Conservation (phyloP, 2,113 vertebrate species). For the Oreochromis spilurus region DNA sequence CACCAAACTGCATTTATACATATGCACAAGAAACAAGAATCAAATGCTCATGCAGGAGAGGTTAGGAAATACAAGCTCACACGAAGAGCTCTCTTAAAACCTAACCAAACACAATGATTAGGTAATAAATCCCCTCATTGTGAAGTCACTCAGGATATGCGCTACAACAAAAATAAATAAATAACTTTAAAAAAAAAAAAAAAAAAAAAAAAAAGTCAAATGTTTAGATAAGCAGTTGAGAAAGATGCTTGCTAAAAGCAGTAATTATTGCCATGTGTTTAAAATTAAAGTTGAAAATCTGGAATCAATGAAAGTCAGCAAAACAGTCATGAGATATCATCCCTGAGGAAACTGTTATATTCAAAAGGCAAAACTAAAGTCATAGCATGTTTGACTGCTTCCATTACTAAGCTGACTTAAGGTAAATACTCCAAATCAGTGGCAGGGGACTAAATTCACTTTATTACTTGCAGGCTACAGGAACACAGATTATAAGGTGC, state of each 20-base stretch:
- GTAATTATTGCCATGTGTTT: not conserved
- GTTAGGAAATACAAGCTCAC: not conserved
- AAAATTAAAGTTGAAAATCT: conserved; percentile 33
- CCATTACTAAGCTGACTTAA: not conserved
- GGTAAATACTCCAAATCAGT: not conserved
- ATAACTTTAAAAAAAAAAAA: not conserved
- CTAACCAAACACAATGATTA: not conserved
- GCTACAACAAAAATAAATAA: not conserved
- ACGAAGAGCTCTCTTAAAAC: not conserved
- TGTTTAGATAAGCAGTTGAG: conserved; percentile 5
- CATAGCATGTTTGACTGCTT: conserved; percentile 7
- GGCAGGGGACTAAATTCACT: not conserved
- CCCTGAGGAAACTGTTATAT: not conserved
- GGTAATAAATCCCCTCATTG: not conserved
- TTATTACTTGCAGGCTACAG: not conserved
- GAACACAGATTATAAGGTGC: not conserved
- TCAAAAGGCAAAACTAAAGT: conserved; percentile 25
- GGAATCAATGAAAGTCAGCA: conserved; percentile 42
- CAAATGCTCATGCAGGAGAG: not conserved
- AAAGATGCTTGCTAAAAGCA: conserved; percentile 1
- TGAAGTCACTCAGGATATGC: not conserved
- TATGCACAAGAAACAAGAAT: not conserved
- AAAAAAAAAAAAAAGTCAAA: not conserved
- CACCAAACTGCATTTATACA: not conserved
- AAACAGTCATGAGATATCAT: conserved; percentile 14